Evolutionary conservation across 2,797 vertebrate species (phyloP), one percentile per base, ranked within the genome.

Genomic region (Ibycter americanus): DNA sequence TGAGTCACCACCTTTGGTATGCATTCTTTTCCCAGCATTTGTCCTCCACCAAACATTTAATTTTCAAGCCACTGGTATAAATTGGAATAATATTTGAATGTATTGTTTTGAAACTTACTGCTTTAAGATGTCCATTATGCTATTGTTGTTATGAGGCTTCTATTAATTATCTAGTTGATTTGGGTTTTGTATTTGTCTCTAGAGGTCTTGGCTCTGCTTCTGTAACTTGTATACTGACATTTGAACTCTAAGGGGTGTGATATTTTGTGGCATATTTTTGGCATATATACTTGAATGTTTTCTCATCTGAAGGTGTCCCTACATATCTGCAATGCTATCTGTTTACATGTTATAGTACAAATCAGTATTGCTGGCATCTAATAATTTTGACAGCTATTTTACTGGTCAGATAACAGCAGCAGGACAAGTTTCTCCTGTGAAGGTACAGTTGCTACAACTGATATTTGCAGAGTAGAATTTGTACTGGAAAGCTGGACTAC

Each of bases 351-450:
- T 80, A 26, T 2, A 67, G 54, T 87, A 79, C 32, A 72, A 91
- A 98, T 98, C 96, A 4, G 98, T 98, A 49, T 96, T 98, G 83
- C 93, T 98, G 91, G 98, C 97, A 79, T 98, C 98, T 21, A 98
- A 98, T 97, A 63, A 97, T 90, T 96, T 91, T 72, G 91, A 73
- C 9, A 85, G 87, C 34, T 87, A 91, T 96, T 97, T 98, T 90
- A 91, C 90, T 54, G 89, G 97, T 91, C 98, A 98, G 95, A 98
- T 98, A 95, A 98, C 89, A 34, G 98, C 98, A 67, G 98, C 98
- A 91, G 98, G 98, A 81, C 98, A 98, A 97, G 97, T 98, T 19
- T 98, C 97, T 54, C 98, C 98, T 46, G 98, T 98, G 36, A 98
- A 98, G 97, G 97, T 98, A 97, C 8, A 42, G 38, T 66, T 79